phyloP scores from a whole-genome alignment of 1,140 invertebrate genomes.

The Antheraea pernyi region DNA sequence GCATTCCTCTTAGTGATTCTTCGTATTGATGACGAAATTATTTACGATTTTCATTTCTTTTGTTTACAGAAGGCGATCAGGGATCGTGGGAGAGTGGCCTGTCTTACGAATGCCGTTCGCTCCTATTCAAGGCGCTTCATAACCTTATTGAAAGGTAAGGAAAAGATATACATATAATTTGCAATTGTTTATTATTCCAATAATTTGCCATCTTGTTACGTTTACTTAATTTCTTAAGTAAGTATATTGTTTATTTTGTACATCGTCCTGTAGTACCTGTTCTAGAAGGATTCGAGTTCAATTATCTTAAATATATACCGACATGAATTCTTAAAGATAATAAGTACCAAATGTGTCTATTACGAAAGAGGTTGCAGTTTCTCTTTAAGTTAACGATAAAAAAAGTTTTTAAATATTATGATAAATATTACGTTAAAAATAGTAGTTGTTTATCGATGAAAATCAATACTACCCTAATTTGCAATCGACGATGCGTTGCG shows the following conservation, averaged over 20 bases:
- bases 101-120: conserved; percentile 97
- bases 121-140: conserved; percentile 98
- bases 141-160: conserved; percentile 97
- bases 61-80: conserved; percentile 89
- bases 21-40: neutral
- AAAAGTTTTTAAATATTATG: too few species aligned
- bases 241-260: too few species aligned
- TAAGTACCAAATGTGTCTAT: too few species aligned
- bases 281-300: too few species aligned
- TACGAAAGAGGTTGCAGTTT: too few species aligned
- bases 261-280: too few species aligned
- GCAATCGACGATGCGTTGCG: conserved; percentile 17
- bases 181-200: too few species aligned
- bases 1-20: neutral
- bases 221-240: neutral
- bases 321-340: too few species aligned
- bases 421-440: too few species aligned
- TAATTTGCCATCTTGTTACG: neutral
- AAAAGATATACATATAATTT: neutral
- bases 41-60: conserved; percentile 27
- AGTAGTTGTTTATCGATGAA: too few species aligned
- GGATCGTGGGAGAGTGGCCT: conserved; percentile 98
- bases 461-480: conserved; percentile 1
- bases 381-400: too few species aligned
- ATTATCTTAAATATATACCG: too few species aligned